Base-by-base conservation (phyloP, 2,797 vertebrate species). In the Lutjanus argentimaculatus region DNA sequence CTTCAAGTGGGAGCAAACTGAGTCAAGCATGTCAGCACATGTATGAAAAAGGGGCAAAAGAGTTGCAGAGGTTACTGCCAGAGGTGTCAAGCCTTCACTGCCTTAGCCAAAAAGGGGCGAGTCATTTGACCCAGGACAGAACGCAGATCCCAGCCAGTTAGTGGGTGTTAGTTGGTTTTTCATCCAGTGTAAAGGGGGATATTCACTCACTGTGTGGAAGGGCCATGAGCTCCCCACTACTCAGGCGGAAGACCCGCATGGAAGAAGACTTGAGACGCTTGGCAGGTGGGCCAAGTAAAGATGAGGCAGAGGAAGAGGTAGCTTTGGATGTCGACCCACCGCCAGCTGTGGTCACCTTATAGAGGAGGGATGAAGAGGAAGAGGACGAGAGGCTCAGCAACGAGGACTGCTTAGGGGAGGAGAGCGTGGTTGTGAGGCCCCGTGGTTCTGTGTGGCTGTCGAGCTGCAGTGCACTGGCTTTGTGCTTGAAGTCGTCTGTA, bases 401-500 rank as follows among this genome's bases (percentile, higher is more conserved):
- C 16, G 94, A 56, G 22, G 94, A 65, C 65, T 88, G 91, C 74
- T 95, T 95, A 0, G 86, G 70, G 52, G 93, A 78, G 51, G 90
- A 73, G 25, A 93, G 77, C 0, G 70, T 48, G 76, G 85, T 15
- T 4, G 79, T 15, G 22, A 84, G 76, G 69, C 90, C 92, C 77
- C 90, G 93, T 6, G 92, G 90, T 59, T 93, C 95, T 2, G 90
- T 77, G 14, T 83, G 94, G 89, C 93, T 63, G 84, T 92, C 90
- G 11, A 95, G 95, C 90, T 95, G 90, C 84, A 96, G 78, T 10
- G 90, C 85, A 22, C 91, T 87, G 82, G 95, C 92, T 92, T 95
- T 96, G 93, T 96, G 96, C 95, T 97, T 98, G 91, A 97, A 96
- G 92, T 97, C 97, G 53, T 97, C 97, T 0, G 94, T 97, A 80